These are phyloP conservation scores for Sclerodermus sp. DNA, from an alignment of 2,888 invertebrate genomes.

Conservation along the genomic window DNA sequence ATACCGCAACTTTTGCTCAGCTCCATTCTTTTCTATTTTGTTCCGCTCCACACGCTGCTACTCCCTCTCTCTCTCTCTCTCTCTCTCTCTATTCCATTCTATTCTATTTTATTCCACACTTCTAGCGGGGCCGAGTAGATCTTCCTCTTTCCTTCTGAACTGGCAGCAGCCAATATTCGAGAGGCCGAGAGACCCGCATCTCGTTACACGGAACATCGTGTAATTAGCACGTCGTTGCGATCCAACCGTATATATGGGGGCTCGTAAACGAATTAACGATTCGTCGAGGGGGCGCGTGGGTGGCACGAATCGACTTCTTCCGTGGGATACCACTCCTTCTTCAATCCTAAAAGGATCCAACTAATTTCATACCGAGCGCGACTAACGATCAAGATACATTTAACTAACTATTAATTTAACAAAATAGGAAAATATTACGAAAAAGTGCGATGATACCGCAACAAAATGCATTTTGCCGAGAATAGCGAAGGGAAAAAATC, in stretches of 20 bases:
- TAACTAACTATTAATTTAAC: no score
- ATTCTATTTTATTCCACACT: no score
- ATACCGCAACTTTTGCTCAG: neutral
- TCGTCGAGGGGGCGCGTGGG: neutral
- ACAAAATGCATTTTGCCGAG: no score
- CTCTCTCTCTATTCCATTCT: no score
- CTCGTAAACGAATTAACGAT: constrained; percentile 9
- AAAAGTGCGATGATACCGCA: no score
- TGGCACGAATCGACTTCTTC: constrained; percentile 3
- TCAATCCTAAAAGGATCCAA: no score
- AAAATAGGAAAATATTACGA: no score
- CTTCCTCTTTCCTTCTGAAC: neutral
- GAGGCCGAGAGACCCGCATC: constrained; percentile 45
- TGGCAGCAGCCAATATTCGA: neutral
- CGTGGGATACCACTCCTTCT: neutral
- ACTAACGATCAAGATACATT: no score
- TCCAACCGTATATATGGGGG: constrained; percentile 22
- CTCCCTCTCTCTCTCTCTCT: neutral
- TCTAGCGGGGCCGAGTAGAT: no score
- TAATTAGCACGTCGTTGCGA: constrained; percentile 54
- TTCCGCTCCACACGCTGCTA: neutral
- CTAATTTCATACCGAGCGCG: no score
- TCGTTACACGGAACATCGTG: constrained; percentile 52
- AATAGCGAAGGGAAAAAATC: no score
- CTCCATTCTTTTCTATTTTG: neutral